Evolutionary conservation across 92 coral and sea anemone species (phyloP), one percentile per base, ranked within the genome.

Genomic region (Anthopleura xanthogrammica): DNA sequence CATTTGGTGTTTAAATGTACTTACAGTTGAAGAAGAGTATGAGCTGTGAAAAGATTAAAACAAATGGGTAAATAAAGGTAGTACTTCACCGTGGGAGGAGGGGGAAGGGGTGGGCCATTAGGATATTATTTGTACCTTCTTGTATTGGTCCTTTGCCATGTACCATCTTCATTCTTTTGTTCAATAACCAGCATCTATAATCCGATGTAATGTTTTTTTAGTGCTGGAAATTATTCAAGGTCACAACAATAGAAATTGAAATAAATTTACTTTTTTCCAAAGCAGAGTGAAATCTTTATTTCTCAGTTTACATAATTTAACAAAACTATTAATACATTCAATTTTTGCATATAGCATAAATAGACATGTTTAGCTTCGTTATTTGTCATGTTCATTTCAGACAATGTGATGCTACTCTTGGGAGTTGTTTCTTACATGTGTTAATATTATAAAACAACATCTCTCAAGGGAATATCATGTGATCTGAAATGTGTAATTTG

Each of bases 151-250:
- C 94, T 87, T 75, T 88, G 92, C 98, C 98, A 95, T 16, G 95
- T 83, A 54, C 98, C 98, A 90, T 95, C 98, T 76, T 94, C 92
- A 80, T 92, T 95, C 89, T 95, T 93, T 77, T 85, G 88, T 68
- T 95, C 98, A 57, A 95, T 85, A 7, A 95, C 86, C 71, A 95
- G 85, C 82, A 92, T 86, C 98, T 95, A 54, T 17, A 60, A 82
- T 54, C 40, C 11, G 57, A 12, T 86, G 58, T 7, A 64, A 16
- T 19, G 65, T 29, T 74, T 29, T 29, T 29, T 5, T 6, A 48
- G 20, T 29, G 13, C 9, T 14, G 50, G 8, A 74, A 19, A 74
- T 17, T 74, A 39, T 41, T n/a, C 55, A 41, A 24, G 29, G 24
- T 62, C 8, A n/a, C 23, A 62, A 62, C 50, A 46, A 9, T 9